A percentile compares a stretch with the other conserved stretches of the same genome.
Evolutionary conservation across 1,140 invertebrate genomes (phyloP).

Genomic region (Papilio polytes): DNA sequence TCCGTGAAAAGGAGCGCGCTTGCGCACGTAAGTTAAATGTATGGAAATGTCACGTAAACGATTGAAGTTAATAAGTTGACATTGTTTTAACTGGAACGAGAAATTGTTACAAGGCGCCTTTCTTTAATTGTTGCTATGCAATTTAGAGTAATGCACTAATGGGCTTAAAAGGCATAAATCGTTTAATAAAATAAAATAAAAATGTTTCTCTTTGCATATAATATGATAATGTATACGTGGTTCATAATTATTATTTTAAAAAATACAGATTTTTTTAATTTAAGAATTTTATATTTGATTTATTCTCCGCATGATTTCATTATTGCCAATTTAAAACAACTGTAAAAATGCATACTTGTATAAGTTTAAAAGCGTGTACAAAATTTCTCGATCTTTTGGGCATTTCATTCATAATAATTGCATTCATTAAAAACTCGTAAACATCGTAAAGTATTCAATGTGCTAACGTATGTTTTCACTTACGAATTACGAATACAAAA

Average conservation of each 20-base stretch:
- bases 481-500: background rate
- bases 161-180: no score
- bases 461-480: background rate
- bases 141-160: background rate
- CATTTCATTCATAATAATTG: constrained; percentile 3
- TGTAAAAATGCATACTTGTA: no score
- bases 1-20: background rate
- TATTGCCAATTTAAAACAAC: no score
- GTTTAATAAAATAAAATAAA: no score
- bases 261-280: no score
- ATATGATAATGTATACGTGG: no score
- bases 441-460: background rate
- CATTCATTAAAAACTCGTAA: constrained; percentile 8
- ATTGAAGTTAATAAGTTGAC: constrained; percentile 35
- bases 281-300: no score
- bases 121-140: background rate
- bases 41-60: constrained; percentile 19
- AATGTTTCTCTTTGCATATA: no score
- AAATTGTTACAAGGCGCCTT: background rate
- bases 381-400: no score
- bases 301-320: no score
- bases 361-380: no score
- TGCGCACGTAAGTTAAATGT: constrained; percentile 5
- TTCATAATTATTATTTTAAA: no score
- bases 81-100: constrained; percentile 36